These are phyloP conservation scores for Ardeotis arabs DNA, from an alignment of 2,113 vertebrate genomes.

Conservation along the genomic window DNA sequence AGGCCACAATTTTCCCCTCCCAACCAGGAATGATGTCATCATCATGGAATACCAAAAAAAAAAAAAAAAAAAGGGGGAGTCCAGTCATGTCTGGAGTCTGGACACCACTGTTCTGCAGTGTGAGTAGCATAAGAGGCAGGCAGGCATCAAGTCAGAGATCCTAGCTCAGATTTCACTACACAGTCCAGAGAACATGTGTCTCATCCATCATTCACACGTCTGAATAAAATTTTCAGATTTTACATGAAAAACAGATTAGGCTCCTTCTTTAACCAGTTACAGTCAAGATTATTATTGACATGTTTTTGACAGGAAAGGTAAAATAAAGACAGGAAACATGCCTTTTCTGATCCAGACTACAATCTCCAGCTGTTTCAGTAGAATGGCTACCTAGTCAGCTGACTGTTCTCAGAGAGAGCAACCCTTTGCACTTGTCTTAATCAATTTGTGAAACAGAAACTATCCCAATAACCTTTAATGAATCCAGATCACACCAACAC, in stretches of 20 bases:
- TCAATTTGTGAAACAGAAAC: background rate
- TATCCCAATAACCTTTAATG: background rate
- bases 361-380: background rate
- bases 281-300: background rate
- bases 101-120: background rate
- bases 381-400: background rate
- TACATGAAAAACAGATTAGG: background rate
- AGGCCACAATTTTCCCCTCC: constrained; percentile 98
- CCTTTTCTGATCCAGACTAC: background rate
- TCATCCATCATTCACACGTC: background rate
- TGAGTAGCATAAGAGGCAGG: background rate
- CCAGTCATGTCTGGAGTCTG: background rate
- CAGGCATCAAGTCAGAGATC: background rate
- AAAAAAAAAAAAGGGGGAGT: background rate
- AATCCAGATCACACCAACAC: background rate
- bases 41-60: constrained; percentile 88
- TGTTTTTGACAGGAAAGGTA: background rate
- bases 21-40: constrained; percentile 94
- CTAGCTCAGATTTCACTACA: background rate
- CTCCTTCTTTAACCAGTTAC: background rate
- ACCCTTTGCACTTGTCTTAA: background rate
- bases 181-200: background rate
- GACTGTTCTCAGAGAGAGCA: background rate
- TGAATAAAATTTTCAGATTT: background rate
- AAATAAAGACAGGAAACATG: background rate